These are phyloP conservation scores for Aramus guarauna DNA, from an alignment of 2,113 vertebrate genomes.

Conservation along the genomic window DNA sequence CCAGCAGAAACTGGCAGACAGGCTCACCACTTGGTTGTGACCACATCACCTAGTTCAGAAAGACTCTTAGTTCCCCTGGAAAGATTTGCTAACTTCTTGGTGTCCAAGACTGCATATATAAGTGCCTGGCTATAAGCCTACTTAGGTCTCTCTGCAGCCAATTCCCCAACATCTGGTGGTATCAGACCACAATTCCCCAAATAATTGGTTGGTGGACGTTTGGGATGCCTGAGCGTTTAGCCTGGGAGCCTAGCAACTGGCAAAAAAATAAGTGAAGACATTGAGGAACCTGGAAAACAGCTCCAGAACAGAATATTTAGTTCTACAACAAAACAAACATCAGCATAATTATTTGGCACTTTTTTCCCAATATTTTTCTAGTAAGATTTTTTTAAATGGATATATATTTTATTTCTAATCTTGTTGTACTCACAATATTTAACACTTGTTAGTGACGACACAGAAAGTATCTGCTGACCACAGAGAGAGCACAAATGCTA, in stretches of 20 bases:
- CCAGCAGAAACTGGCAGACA: neutral
- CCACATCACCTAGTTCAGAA: neutral
- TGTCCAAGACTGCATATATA: neutral
- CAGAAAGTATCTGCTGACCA: neutral
- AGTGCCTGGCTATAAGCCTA: neutral
- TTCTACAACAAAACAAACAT: neutral
- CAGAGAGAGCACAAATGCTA: neutral
- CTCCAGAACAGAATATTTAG: neutral
- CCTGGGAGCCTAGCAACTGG: neutral
- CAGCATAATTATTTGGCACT: neutral
- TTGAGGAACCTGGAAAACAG: neutral
- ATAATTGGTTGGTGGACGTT: neutral
- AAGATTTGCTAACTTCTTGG: neutral
- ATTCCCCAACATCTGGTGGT: neutral
- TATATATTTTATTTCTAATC: neutral
- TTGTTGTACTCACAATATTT: neutral
- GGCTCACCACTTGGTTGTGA: neutral
- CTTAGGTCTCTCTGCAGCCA: neutral
- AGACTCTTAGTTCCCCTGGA: neutral
- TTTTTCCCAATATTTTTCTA: neutral
- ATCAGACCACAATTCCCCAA: neutral
- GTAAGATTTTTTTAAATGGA: too few relatives aligned
- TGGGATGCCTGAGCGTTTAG: neutral
- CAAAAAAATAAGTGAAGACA: neutral
- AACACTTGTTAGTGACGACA: neutral